phyloP scores from a whole-genome alignment of 2,113 vertebrate genomes.

The Anarrhichthys ocellatus region DNA sequence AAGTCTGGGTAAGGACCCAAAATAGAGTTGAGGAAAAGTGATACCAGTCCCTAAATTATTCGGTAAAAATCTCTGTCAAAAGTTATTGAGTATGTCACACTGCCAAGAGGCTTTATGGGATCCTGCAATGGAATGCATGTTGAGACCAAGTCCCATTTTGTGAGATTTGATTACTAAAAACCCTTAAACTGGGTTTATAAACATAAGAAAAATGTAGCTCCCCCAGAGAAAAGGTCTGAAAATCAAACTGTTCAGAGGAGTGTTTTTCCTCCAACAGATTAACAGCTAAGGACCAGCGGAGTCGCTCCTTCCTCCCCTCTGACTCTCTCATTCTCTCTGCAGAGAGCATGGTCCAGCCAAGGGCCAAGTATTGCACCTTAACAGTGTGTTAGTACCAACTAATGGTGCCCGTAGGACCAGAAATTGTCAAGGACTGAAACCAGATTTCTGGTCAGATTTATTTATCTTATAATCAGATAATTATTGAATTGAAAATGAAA shows the following conservation, averaged over 20 bases:
- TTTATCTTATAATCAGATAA: background rate
- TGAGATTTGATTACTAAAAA: slow-evolving; percentile 50
- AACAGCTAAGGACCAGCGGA: slow-evolving; percentile 18
- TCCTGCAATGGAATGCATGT: slow-evolving; percentile 40
- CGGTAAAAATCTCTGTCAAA: slow-evolving; percentile 55
- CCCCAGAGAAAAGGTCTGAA: slow-evolving; percentile 13
- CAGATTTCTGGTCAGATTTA: background rate
- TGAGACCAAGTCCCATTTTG: slow-evolving; percentile 55
- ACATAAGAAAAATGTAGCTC: slow-evolving; percentile 32
- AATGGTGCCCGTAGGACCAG: background rate
- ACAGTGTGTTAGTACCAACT: background rate
- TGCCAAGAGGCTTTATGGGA: slow-evolving; percentile 65
- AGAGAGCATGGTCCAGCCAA: background rate
- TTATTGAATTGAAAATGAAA: background rate
- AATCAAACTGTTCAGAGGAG: slow-evolving; percentile 15
- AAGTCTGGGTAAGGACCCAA: slow-evolving; percentile 30
- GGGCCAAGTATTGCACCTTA: background rate
- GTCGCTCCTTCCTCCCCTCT: slow-evolving; percentile 15
- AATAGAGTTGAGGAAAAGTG: slow-evolving; percentile 36
- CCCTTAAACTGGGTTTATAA: slow-evolving; percentile 55
- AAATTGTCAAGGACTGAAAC: background rate
- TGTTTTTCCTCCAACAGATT: slow-evolving; percentile 38
- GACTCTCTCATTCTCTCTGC: background rate
- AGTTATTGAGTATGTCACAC: slow-evolving; percentile 32
- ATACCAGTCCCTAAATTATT: slow-evolving; percentile 56